Evolutionary conservation across 2,113 vertebrate species (phyloP), one percentile per base, ranked within the genome.

Genomic region (Chloropsis cyanopogon): DNA sequence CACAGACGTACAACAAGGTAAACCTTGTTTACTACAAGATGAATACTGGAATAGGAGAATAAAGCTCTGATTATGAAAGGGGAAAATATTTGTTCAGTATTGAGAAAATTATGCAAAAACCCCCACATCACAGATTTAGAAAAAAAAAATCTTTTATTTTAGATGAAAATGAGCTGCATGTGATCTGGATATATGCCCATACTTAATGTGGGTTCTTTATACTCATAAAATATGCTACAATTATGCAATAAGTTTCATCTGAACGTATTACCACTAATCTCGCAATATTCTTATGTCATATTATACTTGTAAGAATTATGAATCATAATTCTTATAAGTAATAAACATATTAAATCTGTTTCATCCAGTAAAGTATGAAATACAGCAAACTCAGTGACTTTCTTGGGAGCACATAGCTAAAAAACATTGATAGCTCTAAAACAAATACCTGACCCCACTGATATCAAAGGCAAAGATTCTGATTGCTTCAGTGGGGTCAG

Each of bases 91-190:
- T 53, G 9, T 56, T 88, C 19, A 37, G 5, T 37, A 44, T 39
- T 69, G 29, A 88, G 54, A 82, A 72, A 82, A 65, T 41, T 53
- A 31, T 41, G 14, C 69, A 61, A 72, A 85, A 75, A 9, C 0
- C 1, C 1, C 12, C 21, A 53, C 0, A 0, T 50, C 23, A 54
- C 17, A 82, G 8, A 49, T 35, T 44, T 60, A 53, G 16, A 37
- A 37, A 72, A 76, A 37, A 60, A 88, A 47, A 0, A 2, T 2
- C 0, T 47, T 77, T 56, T 54, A n/a, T 53, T 41, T 86, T 31
- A 57, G 12, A 23, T 17, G 8, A 91, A 91, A 78, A 42, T 0
- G 0, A 75, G 37, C 20, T 68, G 19, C 17, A 24, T 56, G 29
- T 76, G 23, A 37, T 80, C 46, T 80, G 59, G 0, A 14, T 79